Conservation (phyloP, 2,113 vertebrate genomes). For the Trachemys scripta region DNA sequence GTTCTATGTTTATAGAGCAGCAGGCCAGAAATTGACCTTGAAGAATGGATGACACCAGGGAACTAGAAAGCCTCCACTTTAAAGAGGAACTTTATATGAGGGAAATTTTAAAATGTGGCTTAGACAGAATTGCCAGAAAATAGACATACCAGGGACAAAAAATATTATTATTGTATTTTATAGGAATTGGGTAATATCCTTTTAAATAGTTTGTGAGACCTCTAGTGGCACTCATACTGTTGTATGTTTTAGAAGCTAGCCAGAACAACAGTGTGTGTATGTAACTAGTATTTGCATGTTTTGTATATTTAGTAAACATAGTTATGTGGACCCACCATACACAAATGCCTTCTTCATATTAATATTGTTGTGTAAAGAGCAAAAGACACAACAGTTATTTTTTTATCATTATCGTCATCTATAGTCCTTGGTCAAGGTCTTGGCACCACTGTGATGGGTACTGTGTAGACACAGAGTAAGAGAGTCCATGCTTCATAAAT, state of each 20-base stretch:
- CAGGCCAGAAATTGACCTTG: neutral
- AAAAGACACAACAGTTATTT: neutral
- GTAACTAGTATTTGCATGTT: neutral
- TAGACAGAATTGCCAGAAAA: neutral
- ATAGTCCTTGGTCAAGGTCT: neutral
- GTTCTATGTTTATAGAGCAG: neutral
- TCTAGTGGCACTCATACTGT: neutral
- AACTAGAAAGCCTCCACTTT: neutral
- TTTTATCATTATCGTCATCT: neutral
- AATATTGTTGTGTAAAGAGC: neutral
- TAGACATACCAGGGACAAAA: neutral
- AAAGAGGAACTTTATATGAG: neutral
- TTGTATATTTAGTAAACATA: neutral
- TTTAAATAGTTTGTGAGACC: neutral
- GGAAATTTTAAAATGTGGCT: neutral
- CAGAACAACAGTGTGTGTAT: neutral
- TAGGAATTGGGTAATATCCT: neutral
- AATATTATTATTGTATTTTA: neutral
- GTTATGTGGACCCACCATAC: neutral
- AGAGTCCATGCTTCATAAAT: neutral
- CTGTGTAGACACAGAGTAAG: neutral
- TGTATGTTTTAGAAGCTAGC: neutral
- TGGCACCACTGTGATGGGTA: neutral
- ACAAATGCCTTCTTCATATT: neutral
- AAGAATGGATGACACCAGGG: neutral